phyloP scores from a whole-genome alignment of 2,888 invertebrate species.

The Chymomyza procnemis region DNA sequence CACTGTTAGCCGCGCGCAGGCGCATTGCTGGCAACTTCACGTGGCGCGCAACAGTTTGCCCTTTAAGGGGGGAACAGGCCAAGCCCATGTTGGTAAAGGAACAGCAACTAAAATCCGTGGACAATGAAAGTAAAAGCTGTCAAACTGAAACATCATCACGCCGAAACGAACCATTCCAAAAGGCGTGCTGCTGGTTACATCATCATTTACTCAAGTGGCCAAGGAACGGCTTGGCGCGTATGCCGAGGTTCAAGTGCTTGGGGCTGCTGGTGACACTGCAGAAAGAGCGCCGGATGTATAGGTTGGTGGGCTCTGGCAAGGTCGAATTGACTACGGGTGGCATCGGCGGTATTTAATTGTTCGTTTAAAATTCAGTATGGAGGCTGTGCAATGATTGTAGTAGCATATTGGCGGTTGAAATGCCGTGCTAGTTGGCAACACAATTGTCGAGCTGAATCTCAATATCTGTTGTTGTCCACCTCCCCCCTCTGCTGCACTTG shows the following conservation, averaged over 20 bases:
- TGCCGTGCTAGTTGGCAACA: neutral
- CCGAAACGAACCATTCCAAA: conserved; percentile 24
- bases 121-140: conserved; percentile 13
- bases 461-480: neutral
- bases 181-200: conserved; percentile 33
- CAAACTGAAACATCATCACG: conserved; percentile 8
- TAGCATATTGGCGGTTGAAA: neutral
- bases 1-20: conserved; percentile 46
- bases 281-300: conserved; percentile 1
- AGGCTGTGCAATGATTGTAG: neutral
- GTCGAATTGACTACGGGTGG: neutral
- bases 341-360: conserved; percentile 1
- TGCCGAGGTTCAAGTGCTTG: neutral
- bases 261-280: neutral
- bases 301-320: neutral
- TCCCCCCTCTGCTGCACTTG: neutral
- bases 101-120: conserved; percentile 17
- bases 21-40: conserved; percentile 27
- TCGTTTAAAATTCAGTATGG: neutral
- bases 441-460: neutral
- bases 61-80: conserved; percentile 24
- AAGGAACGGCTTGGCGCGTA: neutral
- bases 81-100: conserved; percentile 8
- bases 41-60: conserved; percentile 60
- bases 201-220: conserved; percentile 17